These are phyloP conservation scores for Leptinotarsa haldemani DNA, from an alignment of 2,888 invertebrate genomes.

Conservation along the genomic window DNA sequence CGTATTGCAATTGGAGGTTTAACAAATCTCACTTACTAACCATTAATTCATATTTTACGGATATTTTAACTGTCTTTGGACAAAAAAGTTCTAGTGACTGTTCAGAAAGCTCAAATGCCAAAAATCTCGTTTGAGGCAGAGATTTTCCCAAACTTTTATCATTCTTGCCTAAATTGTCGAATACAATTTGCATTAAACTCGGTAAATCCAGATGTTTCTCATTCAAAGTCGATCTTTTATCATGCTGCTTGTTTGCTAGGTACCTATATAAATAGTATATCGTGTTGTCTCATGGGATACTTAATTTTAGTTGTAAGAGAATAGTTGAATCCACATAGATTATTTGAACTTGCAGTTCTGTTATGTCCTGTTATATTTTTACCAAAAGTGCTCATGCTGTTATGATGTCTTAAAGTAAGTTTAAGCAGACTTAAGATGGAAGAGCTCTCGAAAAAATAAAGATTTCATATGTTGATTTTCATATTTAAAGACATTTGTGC, in stretches of 20 bases:
- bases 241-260: too few relatives aligned
- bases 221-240: too few relatives aligned
- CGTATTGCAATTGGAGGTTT: too few relatives aligned
- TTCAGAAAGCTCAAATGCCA: too few relatives aligned
- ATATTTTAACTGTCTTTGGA: too few relatives aligned
- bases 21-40: too few relatives aligned
- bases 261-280: neutral
- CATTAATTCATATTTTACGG: too few relatives aligned
- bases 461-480: slow-evolving; percentile 26
- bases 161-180: neutral
- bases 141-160: neutral
- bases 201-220: neutral
- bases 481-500: neutral
- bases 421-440: slow-evolving; percentile 45
- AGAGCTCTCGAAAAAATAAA: slow-evolving; percentile 37
- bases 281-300: slow-evolving; percentile 31
- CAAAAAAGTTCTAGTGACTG: too few relatives aligned
- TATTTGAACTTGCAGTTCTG: slow-evolving; percentile 54
- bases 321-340: slow-evolving; percentile 51
- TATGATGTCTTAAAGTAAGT: slow-evolving; percentile 60
- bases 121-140: neutral
- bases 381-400: slow-evolving; percentile 81
- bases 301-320: slow-evolving; percentile 54
- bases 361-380: slow-evolving; percentile 67
- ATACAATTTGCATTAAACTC: neutral